Conservation (phyloP, 2,888 invertebrate species). For the Periphyllus acericola region DNA sequence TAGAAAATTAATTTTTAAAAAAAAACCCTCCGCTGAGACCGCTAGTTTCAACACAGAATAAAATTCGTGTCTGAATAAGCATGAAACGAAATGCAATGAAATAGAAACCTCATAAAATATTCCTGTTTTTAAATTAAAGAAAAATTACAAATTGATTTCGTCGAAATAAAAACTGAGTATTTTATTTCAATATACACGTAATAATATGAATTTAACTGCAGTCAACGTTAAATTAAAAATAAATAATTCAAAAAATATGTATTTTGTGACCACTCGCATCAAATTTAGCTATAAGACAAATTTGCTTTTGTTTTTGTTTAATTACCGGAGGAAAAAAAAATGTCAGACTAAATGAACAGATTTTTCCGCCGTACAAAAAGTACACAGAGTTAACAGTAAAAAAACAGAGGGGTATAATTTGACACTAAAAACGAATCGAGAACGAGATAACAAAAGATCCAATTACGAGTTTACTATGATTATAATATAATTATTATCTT, state of each 20-base stretch:
- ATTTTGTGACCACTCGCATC: neutral
- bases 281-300: neutral
- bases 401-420: neutral
- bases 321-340: neutral
- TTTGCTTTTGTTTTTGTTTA: neutral
- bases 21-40: too few relatives aligned
- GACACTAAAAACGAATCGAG: neutral
- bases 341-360: neutral
- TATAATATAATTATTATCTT: neutral
- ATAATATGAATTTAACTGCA: neutral
- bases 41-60: too few relatives aligned
- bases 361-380: too few relatives aligned
- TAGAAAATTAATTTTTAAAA: too few relatives aligned
- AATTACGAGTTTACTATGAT: neutral
- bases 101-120: too few relatives aligned
- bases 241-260: neutral
- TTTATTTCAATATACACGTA: too few relatives aligned
- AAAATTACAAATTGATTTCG: neutral
- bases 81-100: too few relatives aligned
- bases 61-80: too few relatives aligned
- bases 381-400: neutral
- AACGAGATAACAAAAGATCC: neutral
- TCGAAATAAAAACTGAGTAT: neutral
- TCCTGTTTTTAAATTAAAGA: too few relatives aligned
- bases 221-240: neutral